Base-by-base conservation (phyloP, 2,113 vertebrate species). In the Columbina picui region DNA sequence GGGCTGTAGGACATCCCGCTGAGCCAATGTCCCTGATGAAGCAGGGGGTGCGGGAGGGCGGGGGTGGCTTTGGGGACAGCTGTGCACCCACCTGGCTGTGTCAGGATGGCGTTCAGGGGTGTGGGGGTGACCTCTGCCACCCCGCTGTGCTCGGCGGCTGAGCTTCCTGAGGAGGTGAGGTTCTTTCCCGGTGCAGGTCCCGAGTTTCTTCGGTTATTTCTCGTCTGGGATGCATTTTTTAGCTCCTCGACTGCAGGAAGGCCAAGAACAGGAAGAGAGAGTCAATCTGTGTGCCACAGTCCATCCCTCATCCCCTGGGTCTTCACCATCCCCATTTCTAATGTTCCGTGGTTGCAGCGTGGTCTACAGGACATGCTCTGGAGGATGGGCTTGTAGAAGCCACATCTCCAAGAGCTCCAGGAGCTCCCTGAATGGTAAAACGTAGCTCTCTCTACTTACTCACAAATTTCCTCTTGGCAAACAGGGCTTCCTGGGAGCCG, bases 401-500 rank as follows among this genome's bases (percentile, higher is more conserved):
- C 75, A n/a, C 71, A 36, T 29, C 43, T 70, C 30, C 64, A 56
- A n/a, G 38, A 50, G 22, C 55, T 41, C 79, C 22, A 29, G 47
- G 15, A 47, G 14, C 34, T 38, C 47, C 22, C 47, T 18, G 9
- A 20, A 17, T 0, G 3, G 45, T 23, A 12, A 87, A 69, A 76
- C 10, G 6, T 0, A n/a, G 26, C 16, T 5, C 49, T 3, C 29
- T 32, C 14, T 84, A 98, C 99, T 99, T 98, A 99, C 99, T 99
- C 82, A 99, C 98, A 93, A 99, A 99, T 94, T 98, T 98, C 93
- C 98, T 98, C 82, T 98, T 99, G 43, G 98, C 99, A 10, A 99
- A 98, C 61, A 99, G 97, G 41, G 97, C 97, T 91, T 98, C 98
- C 34, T 98, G 97, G 3, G 98, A 99, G 59, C 98, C 98, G 0